Evolutionary conservation across 2,888 invertebrate genomes (phyloP).

Genomic region (Leptinotarsa tumamoca): DNA sequence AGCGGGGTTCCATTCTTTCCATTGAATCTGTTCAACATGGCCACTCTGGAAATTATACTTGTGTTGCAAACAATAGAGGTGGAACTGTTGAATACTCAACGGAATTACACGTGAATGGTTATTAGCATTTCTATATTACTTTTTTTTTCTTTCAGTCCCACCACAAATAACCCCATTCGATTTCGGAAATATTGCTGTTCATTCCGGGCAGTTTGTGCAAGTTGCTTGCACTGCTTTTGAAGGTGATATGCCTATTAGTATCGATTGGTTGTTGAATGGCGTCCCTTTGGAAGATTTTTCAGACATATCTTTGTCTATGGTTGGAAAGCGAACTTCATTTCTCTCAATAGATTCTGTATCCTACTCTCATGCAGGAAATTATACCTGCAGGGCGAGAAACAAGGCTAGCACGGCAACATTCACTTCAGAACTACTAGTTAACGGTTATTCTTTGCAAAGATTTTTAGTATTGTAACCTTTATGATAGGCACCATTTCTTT

Average conservation of each 20-base stretch:
- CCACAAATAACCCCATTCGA: conserved; percentile 62
- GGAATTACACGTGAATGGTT: conserved; percentile 66
- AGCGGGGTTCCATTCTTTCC: conserved; percentile 71
- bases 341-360: conserved; percentile 72
- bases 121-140: conserved; percentile 40
- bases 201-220: conserved; percentile 77
- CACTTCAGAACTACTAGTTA: conserved; percentile 68
- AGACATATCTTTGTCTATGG: conserved; percentile 58
- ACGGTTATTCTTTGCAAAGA: conserved; percentile 52
- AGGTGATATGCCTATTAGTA: conserved; percentile 77
- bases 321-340: conserved; percentile 71
- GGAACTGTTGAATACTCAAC: conserved; percentile 56
- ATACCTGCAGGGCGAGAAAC: conserved; percentile 70
- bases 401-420: conserved; percentile 68
- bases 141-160: conserved; percentile 49
- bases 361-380: conserved; percentile 70
- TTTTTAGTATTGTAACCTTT: background rate
- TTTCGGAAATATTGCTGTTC: conserved; percentile 73
- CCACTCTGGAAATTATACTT: conserved; percentile 82
- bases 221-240: conserved; percentile 77
- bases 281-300: conserved; percentile 57
- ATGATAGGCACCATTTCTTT: conserved; percentile 31
- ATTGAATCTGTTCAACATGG: conserved; percentile 75
- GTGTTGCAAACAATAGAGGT: conserved; percentile 71
- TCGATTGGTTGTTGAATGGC: conserved; percentile 77